These are phyloP conservation scores for Vesta saturnalis DNA, from an alignment of 2,888 invertebrate genomes.

Conservation along the genomic window DNA sequence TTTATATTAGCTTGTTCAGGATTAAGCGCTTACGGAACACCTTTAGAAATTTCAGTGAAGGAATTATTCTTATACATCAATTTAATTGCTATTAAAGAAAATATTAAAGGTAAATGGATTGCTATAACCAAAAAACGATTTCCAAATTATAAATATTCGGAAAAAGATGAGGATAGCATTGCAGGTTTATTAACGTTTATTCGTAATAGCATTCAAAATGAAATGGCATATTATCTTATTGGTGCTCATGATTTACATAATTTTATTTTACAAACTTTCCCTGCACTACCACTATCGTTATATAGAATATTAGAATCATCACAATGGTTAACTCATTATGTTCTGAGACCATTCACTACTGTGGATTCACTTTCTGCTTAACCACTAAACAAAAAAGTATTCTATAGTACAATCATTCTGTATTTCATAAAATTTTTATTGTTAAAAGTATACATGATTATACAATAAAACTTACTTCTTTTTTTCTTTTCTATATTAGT, in stretches of 20 bases:
- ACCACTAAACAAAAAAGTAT: too few species aligned
- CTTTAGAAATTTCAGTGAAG: constrained; percentile 49
- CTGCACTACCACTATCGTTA: constrained; percentile 55
- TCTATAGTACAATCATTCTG: too few species aligned
- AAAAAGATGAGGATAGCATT: constrained; percentile 52
- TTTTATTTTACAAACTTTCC: constrained; percentile 55
- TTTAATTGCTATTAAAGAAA: constrained; percentile 50
- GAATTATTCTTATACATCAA: constrained; percentile 55
- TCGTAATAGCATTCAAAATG: constrained; percentile 20
- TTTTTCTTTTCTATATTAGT: too few species aligned
- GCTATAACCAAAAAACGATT: constrained; percentile 51
- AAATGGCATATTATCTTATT: constrained; percentile 10
- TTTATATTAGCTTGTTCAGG: constrained; percentile 59
- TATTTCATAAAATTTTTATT: too few species aligned
- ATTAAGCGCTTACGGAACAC: constrained; percentile 45
- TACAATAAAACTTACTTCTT: too few species aligned
- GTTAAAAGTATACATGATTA: too few species aligned
- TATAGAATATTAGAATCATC: constrained; percentile 58
- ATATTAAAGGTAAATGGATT: constrained; percentile 59
- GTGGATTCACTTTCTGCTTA: constrained; percentile 29
- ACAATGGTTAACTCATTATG: constrained; percentile 56
- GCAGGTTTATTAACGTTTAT: constrained; percentile 58
- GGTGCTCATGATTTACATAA: constrained; percentile 46
- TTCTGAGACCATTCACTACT: constrained; percentile 48
- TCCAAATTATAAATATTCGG: constrained; percentile 46